phyloP scores from a whole-genome alignment of 2,797 vertebrate genomes.

The Macropus fuliginosus region DNA sequence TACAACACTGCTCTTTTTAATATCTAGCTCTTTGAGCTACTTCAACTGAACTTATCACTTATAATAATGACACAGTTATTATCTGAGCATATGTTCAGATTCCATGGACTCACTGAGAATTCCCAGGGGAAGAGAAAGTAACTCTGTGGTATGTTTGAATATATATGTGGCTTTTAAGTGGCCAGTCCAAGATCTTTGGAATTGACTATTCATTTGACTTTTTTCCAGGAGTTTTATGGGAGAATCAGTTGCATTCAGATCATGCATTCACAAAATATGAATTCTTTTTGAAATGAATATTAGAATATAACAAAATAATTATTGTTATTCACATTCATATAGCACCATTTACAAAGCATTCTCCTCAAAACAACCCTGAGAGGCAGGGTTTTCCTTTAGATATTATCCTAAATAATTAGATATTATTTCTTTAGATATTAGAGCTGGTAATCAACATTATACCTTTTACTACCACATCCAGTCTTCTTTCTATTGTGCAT shows the following conservation, averaged over 20 bases:
- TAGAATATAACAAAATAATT: not conserved
- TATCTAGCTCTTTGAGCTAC: conserved; percentile 52
- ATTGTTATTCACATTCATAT: not conserved
- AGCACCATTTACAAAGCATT: not conserved
- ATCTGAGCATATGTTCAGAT: not conserved
- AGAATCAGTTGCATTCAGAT: conserved; percentile 28
- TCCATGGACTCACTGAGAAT: not conserved
- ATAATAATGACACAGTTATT: not conserved
- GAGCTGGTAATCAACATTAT: too few relatives aligned
- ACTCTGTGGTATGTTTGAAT: conserved; percentile 33
- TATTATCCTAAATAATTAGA: not conserved
- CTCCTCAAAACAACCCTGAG: not conserved
- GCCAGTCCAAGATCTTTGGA: conserved; percentile 48
- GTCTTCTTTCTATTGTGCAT: not conserved
- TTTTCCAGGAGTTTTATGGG: conserved; percentile 22
- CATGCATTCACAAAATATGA: not conserved
- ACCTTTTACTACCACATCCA: not conserved
- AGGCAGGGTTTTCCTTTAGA: not conserved
- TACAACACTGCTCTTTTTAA: not conserved
- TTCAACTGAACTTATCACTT: conserved; percentile 1
- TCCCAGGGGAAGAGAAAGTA: not conserved
- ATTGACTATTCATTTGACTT: conserved; percentile 30
- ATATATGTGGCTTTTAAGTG: conserved; percentile 54
- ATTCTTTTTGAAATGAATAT: conserved; percentile 5
- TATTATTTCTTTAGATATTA: not conserved